Conservation (phyloP, 2,888 invertebrate genomes). For the Volucella bombylans region DNA sequence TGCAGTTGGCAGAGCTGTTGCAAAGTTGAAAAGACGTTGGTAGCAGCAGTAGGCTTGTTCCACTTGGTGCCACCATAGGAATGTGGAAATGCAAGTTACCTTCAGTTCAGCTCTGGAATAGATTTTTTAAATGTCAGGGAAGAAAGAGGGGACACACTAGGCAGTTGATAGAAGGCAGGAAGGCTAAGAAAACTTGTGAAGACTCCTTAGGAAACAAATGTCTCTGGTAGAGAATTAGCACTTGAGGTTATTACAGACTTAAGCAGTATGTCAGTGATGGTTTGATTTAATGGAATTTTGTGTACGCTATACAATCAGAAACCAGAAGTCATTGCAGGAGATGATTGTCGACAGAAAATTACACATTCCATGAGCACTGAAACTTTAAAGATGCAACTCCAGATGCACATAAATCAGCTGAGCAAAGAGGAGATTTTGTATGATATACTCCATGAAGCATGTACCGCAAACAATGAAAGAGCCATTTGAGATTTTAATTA, state of each 20-base stretch:
- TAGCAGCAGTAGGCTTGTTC: background rate
- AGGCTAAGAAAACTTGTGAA: background rate
- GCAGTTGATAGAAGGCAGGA: background rate
- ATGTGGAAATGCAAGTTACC: constrained; percentile 50
- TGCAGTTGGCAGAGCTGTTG: constrained; percentile 42
- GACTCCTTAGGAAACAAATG: background rate
- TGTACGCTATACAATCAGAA: background rate
- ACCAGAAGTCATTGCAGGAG: background rate
- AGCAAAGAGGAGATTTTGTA: too few species aligned
- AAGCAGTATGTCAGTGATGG: background rate
- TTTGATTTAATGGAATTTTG: constrained; percentile 1
- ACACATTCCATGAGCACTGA: too few species aligned
- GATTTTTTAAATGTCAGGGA: background rate
- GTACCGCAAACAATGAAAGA: too few species aligned
- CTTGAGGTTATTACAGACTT: background rate
- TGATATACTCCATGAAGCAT: too few species aligned
- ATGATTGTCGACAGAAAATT: too few species aligned
- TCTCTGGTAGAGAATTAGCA: background rate
- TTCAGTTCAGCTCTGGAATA: constrained; percentile 3
- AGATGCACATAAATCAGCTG: too few species aligned
- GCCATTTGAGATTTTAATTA: too few species aligned
- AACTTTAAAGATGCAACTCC: too few species aligned
- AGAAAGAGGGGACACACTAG: background rate
- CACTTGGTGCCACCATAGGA: constrained; percentile 36
- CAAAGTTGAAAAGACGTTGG: constrained; percentile 19